Evolutionary conservation across 2,888 invertebrate genomes (phyloP).

Genomic region (Epinotia nisella): DNA sequence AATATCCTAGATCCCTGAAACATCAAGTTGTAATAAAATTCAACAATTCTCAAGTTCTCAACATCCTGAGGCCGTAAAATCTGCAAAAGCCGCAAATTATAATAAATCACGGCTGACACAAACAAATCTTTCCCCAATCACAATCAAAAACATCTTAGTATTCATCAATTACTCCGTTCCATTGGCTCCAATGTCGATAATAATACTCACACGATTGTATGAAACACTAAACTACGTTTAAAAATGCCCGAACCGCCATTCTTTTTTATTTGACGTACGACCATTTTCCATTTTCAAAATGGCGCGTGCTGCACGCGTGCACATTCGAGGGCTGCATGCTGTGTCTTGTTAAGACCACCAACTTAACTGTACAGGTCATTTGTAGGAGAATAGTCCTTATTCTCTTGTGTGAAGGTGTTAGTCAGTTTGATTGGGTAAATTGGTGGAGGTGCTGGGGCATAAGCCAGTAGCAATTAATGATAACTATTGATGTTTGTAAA

Average conservation of each 20-base stretch:
- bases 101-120: not conserved
- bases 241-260: not conserved
- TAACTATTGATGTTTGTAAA: constrained; percentile 10
- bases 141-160: constrained; percentile 12
- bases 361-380: not conserved
- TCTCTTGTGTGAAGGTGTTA: not conserved
- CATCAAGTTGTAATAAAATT: too few species aligned
- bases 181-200: constrained; percentile 26
- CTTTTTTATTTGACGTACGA: not conserved
- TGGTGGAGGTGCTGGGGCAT: constrained; percentile 11
- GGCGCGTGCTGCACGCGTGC: constrained; percentile 42
- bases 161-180: constrained; percentile 9
- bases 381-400: not conserved
- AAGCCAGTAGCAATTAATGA: constrained; percentile 24
- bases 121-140: not conserved
- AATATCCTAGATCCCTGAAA: too few species aligned
- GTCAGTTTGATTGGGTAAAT: not conserved
- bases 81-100: too few species aligned
- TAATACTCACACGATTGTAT: constrained; percentile 16
- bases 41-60: too few species aligned
- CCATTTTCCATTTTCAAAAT: not conserved
- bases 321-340: constrained; percentile 37
- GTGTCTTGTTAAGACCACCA: constrained; percentile 17
- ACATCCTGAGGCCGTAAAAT: too few species aligned
- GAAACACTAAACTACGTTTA: not conserved